Evolutionary conservation across 1,140 invertebrate species (phyloP).

Genomic region (Metaphire vulgaris): DNA sequence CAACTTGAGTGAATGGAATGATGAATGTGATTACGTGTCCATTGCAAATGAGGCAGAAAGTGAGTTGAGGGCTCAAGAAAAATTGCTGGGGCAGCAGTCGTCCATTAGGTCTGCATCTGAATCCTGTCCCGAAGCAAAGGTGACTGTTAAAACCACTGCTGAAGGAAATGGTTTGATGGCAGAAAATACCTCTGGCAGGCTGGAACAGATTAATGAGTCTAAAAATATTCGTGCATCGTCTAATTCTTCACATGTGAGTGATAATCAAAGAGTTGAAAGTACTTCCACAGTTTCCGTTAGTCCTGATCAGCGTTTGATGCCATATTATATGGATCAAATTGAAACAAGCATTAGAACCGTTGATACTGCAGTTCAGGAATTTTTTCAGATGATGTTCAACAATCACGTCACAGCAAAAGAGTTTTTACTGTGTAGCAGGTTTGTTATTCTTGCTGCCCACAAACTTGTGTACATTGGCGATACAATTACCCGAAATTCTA

Average conservation of each 20-base stretch:
- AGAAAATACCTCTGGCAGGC: too few relatives aligned
- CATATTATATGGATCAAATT: constrained; percentile 77
- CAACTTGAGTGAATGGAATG: constrained; percentile 50
- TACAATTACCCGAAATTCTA: constrained; percentile 71
- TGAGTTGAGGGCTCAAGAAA: constrained; percentile 26
- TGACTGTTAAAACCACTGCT: too few relatives aligned
- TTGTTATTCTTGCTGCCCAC: constrained; percentile 84
- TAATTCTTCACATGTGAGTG: too few relatives aligned
- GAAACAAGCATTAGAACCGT: constrained; percentile 74
- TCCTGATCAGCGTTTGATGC: constrained; percentile 60
- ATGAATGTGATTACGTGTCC: constrained; percentile 89
- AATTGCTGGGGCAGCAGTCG: constrained; percentile 64
- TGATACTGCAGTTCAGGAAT: constrained; percentile 81
- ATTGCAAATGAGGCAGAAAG: constrained; percentile 65
- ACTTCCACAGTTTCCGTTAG: background rate
- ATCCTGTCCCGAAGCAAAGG: too few relatives aligned
- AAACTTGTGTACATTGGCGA: constrained; percentile 88
- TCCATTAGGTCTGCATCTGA: too few relatives aligned
- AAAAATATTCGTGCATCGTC: too few relatives aligned
- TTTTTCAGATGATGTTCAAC: constrained; percentile 68
- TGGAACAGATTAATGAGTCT: too few relatives aligned
- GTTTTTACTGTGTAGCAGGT: constrained; percentile 86
- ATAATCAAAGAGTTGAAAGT: too few relatives aligned
- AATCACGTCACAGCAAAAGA: constrained; percentile 62
- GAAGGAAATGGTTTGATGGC: too few relatives aligned